Evolutionary conservation across 2,797 vertebrate species (phyloP), one percentile per base, ranked within the genome.

Genomic region (Nannoperca australis): DNA sequence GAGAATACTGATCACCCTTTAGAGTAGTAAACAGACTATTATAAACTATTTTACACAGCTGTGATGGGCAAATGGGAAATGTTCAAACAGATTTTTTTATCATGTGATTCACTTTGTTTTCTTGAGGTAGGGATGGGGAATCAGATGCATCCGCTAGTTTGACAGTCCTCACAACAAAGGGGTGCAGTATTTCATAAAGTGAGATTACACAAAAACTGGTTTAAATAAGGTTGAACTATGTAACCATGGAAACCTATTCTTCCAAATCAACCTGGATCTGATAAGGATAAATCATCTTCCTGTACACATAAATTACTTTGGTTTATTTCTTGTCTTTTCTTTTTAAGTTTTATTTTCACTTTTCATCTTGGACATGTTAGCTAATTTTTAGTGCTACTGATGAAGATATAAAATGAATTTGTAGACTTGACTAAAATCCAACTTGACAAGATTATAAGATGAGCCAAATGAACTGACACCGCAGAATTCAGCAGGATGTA

Each of bases 71-170:
- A 27, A 27, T 27, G 60, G 64, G 70, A 66, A 40, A 71, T 32
- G 64, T 54, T 71, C 44, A 51, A 17, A 69, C 44, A 1, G 51
- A 47, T 55, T 79, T 60, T 59, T 54, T 67, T 30, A 73, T 70
- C 68, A 53, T 63, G 45, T 70, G 65, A 61, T 59, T 76, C 50
- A 54, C 22, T 86, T 78, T 81, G 42, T 68, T 79, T 68, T 62
- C 18, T 36, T 14, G 10, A n/a, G 47, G 13, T 30, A 9, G 12
- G 9, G 4, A 14, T 24, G 71, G 11, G 54, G 65, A 81, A 63
- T 70, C 24, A 20, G 9, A 13, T 34, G 27, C 66, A 73, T 65
- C 68, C 73, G 64, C 61, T 60, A 44, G 63, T 71, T 51, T 77
- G 44, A 65, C 27, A 51, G 27, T 61, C 53, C 2, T 9, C n/a